Evolutionary conservation across 2,797 vertebrate species (phyloP), one percentile per base, ranked within the genome.

Genomic region (Aeoliscus strigatus): DNA sequence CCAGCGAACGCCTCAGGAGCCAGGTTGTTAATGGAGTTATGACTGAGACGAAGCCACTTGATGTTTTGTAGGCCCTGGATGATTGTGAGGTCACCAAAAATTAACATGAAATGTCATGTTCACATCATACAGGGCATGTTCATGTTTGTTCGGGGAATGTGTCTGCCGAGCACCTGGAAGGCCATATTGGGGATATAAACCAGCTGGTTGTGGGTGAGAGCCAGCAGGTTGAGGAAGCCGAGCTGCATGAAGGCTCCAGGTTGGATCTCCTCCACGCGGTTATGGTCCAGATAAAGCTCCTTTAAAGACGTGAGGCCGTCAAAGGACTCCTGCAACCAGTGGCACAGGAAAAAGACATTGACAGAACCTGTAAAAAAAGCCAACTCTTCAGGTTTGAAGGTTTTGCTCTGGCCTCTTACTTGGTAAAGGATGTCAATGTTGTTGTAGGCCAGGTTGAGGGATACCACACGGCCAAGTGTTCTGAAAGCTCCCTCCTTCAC

Each of bases 141-240:
- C 13, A 4, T 16, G 18, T 21, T 21, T 21, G n/a, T n/a, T n/a
- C n/a, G n/a, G 18, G 18, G 39, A 11, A 7, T 24, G 10, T 29
- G 27, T 17, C 14, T 14, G 8, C 2, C 1, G 9, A 34, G 11
- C 34, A 85, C 83, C 79, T 88, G 93, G 75, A 97, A 96, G 45
- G 88, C 86, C 92, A 96, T 90, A 81, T 94, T 87, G 1, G 94
- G 92, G 55, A 97, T 82, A 52, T 93, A 96, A 39, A 93, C 92
- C 38, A 96, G 82, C 41, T 86, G 87, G 32, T 96, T 96, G 11
- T 87, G 82, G 4, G 81, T 87, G 57, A 98, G 79, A 38, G 87
- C 83, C 0, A 97, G 80, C 52, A 90, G 77, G 49, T 77, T 85
- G 51, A 98, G 88, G 14, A 88, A 89, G 0, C 88, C 87, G 14